Conservation (phyloP, 2,113 vertebrate species). For the Lycaon pictus region DNA sequence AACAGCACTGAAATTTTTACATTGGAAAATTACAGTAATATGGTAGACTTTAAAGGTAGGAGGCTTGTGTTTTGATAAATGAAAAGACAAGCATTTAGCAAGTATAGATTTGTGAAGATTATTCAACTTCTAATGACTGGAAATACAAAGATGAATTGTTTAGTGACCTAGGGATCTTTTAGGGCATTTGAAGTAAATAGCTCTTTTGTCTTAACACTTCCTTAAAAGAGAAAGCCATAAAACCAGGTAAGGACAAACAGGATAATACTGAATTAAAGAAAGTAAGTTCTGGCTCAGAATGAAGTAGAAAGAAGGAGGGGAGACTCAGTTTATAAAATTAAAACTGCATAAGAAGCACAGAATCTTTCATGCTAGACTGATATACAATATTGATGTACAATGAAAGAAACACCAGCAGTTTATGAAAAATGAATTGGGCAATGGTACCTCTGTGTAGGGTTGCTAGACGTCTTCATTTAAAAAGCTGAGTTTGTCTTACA, state of each 20-base stretch:
- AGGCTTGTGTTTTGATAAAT: not conserved
- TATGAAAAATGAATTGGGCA: conserved; percentile 82
- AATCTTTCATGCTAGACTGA: conserved; percentile 77
- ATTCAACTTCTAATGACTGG: not conserved
- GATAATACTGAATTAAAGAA: conserved; percentile 62
- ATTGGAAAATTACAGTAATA: not conserved
- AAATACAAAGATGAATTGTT: not conserved
- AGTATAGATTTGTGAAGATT: conserved; percentile 17
- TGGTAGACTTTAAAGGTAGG: not conserved
- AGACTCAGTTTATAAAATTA: conserved; percentile 70
- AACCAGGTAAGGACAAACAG: conserved; percentile 59
- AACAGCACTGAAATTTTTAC: not conserved
- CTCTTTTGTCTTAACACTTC: conserved; percentile 31
- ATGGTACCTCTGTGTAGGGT: conserved; percentile 78
- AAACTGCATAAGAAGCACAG: conserved; percentile 78
- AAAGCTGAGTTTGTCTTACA: conserved; percentile 77
- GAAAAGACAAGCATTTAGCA: not conserved
- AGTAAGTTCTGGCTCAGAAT: conserved; percentile 57
- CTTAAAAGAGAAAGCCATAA: conserved; percentile 53
- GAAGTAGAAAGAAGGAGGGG: conserved; percentile 21
- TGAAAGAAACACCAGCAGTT: conserved; percentile 72
- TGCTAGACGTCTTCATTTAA: conserved; percentile 84
- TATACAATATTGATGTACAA: conserved; percentile 82
- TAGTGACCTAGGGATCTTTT: not conserved
- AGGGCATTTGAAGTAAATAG: conserved; percentile 7